A percentile compares a stretch with the other conserved stretches of the same genome.
Evolutionary conservation across 2,888 invertebrate species (phyloP).

Genomic region (Amaurobius ferox): DNA sequence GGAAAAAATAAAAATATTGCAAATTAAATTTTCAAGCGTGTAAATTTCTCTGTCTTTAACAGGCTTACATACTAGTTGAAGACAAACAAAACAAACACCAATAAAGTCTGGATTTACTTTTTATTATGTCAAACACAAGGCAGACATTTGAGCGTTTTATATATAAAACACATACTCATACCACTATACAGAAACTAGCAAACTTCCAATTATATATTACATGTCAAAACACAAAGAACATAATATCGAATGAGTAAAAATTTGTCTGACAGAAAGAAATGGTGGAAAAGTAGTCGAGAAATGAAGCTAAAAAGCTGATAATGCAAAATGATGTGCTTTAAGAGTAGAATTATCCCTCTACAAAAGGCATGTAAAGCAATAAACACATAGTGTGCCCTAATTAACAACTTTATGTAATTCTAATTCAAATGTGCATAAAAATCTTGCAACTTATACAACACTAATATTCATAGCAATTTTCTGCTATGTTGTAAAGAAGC

Average conservation of each 20-base stretch:
- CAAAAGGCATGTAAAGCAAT: neutral
- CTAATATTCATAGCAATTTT: no score
- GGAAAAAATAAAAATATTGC: no score
- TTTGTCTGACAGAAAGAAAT: neutral
- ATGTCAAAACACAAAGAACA: slow-evolving; percentile 20
- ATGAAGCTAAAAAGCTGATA: neutral
- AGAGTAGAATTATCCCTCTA: neutral
- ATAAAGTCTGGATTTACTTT: neutral
- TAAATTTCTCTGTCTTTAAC: no score
- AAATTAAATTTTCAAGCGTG: no score
- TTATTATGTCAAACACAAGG: slow-evolving; percentile 58
- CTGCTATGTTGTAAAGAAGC: neutral
- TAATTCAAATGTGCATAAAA: neutral
- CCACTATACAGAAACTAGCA: slow-evolving; percentile 62
- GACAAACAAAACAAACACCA: no score
- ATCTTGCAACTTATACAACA: no score
- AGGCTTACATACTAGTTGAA: no score
- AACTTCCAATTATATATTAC: slow-evolving; percentile 38
- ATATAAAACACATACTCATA: slow-evolving; percentile 27
- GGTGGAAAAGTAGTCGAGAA: neutral
- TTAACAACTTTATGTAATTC: neutral
- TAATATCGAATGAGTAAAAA: neutral
- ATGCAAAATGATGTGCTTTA: neutral
- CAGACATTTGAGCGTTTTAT: slow-evolving; percentile 31
- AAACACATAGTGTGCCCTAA: neutral